Percentiles rank a stretch among this genome's conserved stretches.
Evolutionary conservation across 2,113 vertebrate genomes (phyloP).

Genomic region (crab-eating macaque (Macaca fascicularis)): T2T-MFA8v1.1 NC_088387.1:120780501-120781000

Average conservation of each 20-base stretch:
- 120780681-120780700: neutral
- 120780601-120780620: too few species aligned
- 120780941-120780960: neutral
- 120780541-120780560: neutral
- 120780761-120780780: neutral
- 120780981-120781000: neutral
- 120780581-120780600: neutral
- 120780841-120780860: neutral
- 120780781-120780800: neutral
- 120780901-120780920: neutral
- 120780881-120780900: neutral
- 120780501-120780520: neutral
- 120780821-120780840: neutral
- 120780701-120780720: neutral
- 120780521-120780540: neutral
- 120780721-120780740: neutral
- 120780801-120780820: neutral
- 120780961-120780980: neutral
- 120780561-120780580: too few species aligned
- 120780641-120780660: neutral
- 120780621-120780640: neutral
- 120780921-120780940: neutral
- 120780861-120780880: neutral
- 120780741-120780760: neutral
- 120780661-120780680: neutral